Evolutionary conservation across 1,140 invertebrate genomes (phyloP).

Genomic region (Heliothis subflexa): DNA sequence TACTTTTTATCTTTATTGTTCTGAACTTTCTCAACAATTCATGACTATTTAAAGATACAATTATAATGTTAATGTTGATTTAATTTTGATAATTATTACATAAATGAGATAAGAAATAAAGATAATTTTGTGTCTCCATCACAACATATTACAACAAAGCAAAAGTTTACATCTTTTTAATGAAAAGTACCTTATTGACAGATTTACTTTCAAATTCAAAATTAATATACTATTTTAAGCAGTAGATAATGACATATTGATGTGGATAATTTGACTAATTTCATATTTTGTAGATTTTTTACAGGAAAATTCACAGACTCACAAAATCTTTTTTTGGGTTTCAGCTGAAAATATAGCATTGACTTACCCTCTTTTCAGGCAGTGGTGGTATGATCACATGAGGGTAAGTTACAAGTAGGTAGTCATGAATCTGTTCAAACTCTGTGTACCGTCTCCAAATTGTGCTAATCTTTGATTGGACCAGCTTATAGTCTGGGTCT

Average conservation of each 20-base stretch:
- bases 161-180: too few species aligned
- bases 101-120: neutral
- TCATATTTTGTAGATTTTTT: too few species aligned
- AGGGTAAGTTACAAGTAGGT: slow-evolving; percentile 92
- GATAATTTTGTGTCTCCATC: too few species aligned
- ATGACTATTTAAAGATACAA: neutral
- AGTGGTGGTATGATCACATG: slow-evolving; percentile 92
- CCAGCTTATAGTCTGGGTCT: slow-evolving; percentile 89
- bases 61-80: neutral
- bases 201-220: too few species aligned
- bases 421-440: slow-evolving; percentile 93
- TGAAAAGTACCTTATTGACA: too few species aligned
- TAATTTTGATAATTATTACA: neutral
- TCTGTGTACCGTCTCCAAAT: slow-evolving; percentile 94
- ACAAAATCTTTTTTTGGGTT: too few species aligned
- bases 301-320: too few species aligned
- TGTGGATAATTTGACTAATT: too few species aligned
- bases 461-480: slow-evolving; percentile 88
- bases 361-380: slow-evolving; percentile 91
- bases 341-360: neutral
- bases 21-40: neutral
- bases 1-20: too few species aligned
- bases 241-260: too few species aligned
- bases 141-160: too few species aligned
- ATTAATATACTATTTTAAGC: too few species aligned